Conservation (phyloP, 1,140 invertebrate species). For the Patella vulgata region DNA sequence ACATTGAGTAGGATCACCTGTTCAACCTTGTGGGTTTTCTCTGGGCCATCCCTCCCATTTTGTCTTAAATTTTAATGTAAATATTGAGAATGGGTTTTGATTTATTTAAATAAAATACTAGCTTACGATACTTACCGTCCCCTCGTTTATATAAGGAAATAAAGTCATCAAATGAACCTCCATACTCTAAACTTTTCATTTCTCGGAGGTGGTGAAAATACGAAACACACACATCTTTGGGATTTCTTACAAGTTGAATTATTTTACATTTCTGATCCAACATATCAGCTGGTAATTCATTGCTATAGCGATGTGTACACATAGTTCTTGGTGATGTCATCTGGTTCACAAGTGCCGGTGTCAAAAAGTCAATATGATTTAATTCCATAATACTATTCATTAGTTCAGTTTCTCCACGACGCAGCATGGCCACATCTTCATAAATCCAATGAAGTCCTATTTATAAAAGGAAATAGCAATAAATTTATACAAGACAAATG, state of each 20-base stretch:
- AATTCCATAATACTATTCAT: slow-evolving; percentile 22
- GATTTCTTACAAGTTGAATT: slow-evolving; percentile 22
- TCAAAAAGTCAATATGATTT: slow-evolving; percentile 23
- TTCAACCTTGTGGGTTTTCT: no score
- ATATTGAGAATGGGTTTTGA: no score
- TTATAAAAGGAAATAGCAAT: no score
- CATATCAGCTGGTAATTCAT: slow-evolving; percentile 24
- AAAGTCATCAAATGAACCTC: no score
- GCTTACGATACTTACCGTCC: no score
- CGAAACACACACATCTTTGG: slow-evolving; percentile 26
- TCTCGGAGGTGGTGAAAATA: slow-evolving; percentile 21
- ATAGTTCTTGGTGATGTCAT: slow-evolving; percentile 32
- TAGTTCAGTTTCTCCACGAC: slow-evolving; percentile 26
- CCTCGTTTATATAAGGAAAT: no score
- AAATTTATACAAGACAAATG: no score
- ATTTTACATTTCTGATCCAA: slow-evolving; percentile 22
- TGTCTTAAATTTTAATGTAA: no score
- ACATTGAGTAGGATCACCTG: no score
- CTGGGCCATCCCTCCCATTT: no score
- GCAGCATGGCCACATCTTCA: slow-evolving; percentile 33
- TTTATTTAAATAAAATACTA: no score
- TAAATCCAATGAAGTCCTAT: slow-evolving; percentile 44
- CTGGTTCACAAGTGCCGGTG: slow-evolving; percentile 12
- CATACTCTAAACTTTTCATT: no score
- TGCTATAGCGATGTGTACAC: slow-evolving; percentile 25